These are phyloP conservation scores for Manis pentadactyla DNA, from an alignment of 2,797 vertebrate genomes.

Conservation along the genomic window DNA sequence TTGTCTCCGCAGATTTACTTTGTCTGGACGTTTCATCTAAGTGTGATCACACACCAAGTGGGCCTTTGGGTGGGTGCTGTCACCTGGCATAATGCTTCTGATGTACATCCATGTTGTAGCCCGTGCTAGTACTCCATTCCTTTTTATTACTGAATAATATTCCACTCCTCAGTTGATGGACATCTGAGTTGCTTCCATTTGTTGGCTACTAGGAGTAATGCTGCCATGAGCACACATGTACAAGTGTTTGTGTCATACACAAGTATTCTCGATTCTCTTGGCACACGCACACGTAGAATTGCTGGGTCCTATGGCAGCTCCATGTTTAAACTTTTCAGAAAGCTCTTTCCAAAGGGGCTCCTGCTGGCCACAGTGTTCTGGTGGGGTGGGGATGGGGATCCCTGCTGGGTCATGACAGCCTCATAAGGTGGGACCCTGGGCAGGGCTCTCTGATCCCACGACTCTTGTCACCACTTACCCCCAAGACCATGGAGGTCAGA, in stretches of 20 bases:
- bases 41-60: fast-evolving
- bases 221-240: background rate
- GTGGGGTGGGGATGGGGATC: background rate
- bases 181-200: background rate
- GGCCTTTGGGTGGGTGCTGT: background rate
- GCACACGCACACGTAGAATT: background rate
- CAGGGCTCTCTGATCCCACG: background rate
- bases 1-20: background rate
- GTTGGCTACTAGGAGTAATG: background rate
- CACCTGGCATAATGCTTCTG: fast-evolving
- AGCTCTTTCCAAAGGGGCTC: background rate
- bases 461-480: background rate
- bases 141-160: fast-evolving
- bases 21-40: background rate
- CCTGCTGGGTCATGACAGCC: background rate
- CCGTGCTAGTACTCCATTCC: fast-evolving
- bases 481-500: background rate
- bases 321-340: background rate
- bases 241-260: fast-evolving
- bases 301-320: too few species aligned
- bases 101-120: fast-evolving
- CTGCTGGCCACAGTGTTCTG: background rate
- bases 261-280: background rate
- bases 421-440: background rate
- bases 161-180: fast-evolving